Base-by-base conservation (phyloP, 2,797 vertebrate genomes). In the Menidia menidia region DNA sequence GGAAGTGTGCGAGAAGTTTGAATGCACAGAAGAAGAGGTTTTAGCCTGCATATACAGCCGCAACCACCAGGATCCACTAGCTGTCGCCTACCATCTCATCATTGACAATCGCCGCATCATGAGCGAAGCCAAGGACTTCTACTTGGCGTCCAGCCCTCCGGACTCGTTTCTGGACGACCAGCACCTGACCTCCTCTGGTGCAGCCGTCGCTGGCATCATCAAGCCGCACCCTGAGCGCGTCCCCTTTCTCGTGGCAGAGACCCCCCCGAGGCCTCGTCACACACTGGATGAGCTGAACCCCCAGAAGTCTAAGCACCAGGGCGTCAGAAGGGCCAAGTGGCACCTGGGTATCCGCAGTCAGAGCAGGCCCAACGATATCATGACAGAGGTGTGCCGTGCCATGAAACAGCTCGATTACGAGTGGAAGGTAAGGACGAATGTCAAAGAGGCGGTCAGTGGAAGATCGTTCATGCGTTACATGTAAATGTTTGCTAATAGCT, bases 71-170 rank as follows among this genome's bases (percentile, higher is more conserved):
- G 98, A 99, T 80, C 98, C 97, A 0, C 80, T 99, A 80, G 97
- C 94, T 0, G 98, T 99, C 8, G 98, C 97, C 73, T 99, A 99
- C 89, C 98, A 99, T 82, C 96, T 99, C 74, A 99, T 99, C 86
- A 99, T 99, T 83, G 98, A 99, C 94, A 99, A 99, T 71, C 96
- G 98, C 7, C 96, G 98, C 88, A 99, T 99, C 93, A 99, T 99
- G 98, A 98, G 92, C 0, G 97, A 99, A 87, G 98, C 98, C 73
- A 98, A 98, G 93, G 98, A 99, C 81, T 99, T 99, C 88, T 99
- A 99, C 87, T 85, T 99, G 92, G 98, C 98, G 0, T 97, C 97
- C 50, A 98, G 97, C 82, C 97, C 98, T 0, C 97, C 97, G 0
- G 97, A 98, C 93, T 96, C 96, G 52, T 99, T 98, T 75, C 94